Conservation (phyloP, 2,888 invertebrate species). For the Caenorhabditis imperialis region DNA sequence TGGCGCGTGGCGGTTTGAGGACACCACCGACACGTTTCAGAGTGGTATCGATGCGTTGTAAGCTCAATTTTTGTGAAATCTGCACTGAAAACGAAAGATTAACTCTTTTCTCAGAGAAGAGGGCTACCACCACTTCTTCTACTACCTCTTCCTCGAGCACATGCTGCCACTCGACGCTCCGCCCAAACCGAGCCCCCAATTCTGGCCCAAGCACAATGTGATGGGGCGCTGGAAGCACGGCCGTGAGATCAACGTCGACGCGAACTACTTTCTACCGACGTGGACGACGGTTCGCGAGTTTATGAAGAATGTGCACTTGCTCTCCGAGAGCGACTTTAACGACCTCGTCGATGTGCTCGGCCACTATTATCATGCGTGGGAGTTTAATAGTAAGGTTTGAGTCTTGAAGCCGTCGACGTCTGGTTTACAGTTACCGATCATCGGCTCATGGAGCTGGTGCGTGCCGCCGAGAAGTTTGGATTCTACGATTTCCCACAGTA, state of each 20-base stretch:
- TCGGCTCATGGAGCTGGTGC: not conserved
- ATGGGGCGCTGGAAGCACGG: conserved; percentile 3
- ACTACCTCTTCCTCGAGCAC: conserved; percentile 15
- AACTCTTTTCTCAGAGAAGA: conserved; percentile 10
- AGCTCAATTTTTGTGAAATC: not conserved
- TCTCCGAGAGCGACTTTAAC: not conserved
- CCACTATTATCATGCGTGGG: conserved; percentile 20
- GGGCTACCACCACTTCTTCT: not conserved
- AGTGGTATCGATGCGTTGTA: conserved; percentile 2
- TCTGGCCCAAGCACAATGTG: conserved; percentile 22
- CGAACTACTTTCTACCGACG: not conserved
- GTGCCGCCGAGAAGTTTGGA: conserved; percentile 22
- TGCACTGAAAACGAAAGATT: not conserved
- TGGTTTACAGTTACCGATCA: not conserved
- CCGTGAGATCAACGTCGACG: conserved; percentile 8
- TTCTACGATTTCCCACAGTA: conserved; percentile 20
- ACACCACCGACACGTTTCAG: not conserved
- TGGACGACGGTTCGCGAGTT: conserved; percentile 9
- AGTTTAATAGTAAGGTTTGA: not conserved
- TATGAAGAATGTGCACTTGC: conserved; percentile 20
- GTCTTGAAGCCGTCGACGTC: no score
- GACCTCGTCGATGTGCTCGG: conserved; percentile 16
- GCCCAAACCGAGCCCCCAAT: no score
- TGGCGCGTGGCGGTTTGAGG: not conserved
- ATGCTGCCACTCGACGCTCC: no score